Conservation (phyloP, 2,113 vertebrate species). For the Odobenus rosmarus region DNA sequence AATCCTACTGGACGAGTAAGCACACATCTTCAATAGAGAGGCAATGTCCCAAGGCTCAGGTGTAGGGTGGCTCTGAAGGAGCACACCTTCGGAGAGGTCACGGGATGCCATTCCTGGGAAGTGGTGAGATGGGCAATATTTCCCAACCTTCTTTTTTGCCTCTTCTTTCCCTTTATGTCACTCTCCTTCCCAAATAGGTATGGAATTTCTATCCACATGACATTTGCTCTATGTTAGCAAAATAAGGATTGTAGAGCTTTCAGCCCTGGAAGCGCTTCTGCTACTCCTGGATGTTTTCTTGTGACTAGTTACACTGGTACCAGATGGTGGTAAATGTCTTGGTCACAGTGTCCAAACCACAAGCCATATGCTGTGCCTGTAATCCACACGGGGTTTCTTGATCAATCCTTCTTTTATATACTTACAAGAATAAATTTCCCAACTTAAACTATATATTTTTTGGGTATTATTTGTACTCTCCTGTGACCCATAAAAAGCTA, state of each 20-base stretch:
- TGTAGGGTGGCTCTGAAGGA: not conserved
- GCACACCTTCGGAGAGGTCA: not conserved
- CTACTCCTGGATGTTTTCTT: not conserved
- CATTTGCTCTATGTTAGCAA: not conserved
- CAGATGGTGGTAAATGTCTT: conserved; percentile 52
- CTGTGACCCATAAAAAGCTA: not conserved
- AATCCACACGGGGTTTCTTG: not conserved
- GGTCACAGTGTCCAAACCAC: conserved; percentile 41
- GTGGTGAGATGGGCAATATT: not conserved
- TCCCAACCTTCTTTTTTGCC: not conserved
- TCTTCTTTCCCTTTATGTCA: not conserved
- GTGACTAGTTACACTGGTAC: not conserved
- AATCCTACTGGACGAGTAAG: not conserved
- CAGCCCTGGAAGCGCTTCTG: not conserved
- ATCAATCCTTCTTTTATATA: not conserved
- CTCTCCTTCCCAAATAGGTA: not conserved
- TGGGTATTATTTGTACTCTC: not conserved
- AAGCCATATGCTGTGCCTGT: not conserved
- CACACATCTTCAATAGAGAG: not conserved
- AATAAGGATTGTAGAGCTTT: not conserved
- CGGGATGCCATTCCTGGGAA: not conserved
- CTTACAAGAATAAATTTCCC: not conserved
- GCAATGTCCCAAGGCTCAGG: no score
- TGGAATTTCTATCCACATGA: not conserved
- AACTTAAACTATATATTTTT: not conserved